Conservation (phyloP, 2,797 vertebrate species). For the Limosa lapponica region DNA sequence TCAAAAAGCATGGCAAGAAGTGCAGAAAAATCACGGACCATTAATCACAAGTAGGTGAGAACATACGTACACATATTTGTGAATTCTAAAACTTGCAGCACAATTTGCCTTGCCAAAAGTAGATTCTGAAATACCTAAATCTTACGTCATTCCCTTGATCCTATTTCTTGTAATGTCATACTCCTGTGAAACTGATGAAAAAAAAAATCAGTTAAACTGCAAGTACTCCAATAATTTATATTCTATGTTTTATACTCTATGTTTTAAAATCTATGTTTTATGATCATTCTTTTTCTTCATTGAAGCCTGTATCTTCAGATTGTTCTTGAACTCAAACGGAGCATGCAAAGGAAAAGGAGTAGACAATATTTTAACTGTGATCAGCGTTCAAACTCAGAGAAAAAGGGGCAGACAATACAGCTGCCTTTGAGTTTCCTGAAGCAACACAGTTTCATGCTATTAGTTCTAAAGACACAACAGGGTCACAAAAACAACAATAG, state of each 20-base stretch:
- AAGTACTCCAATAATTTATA: neutral
- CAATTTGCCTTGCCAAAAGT: neutral
- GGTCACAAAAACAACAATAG: neutral
- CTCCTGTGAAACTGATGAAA: neutral
- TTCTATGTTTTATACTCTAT: too few relatives aligned
- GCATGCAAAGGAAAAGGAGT: neutral
- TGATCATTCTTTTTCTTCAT: fast-evolving
- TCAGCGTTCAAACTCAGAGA: neutral
- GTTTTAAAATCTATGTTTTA: neutral
- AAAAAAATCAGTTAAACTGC: neutral
- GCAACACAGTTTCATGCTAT: fast-evolving
- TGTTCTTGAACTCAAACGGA: neutral
- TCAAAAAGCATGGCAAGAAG: neutral
- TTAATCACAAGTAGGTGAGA: neutral
- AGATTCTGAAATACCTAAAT: neutral
- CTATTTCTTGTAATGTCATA: neutral
- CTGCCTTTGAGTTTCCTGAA: neutral
- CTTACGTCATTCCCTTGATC: neutral
- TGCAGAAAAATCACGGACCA: neutral
- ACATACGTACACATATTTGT: neutral
- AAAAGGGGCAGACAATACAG: neutral
- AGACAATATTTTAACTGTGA: neutral
- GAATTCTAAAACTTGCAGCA: neutral
- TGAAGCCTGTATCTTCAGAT: neutral
- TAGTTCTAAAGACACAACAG: neutral